Percentiles rank a stretch among this genome's conserved stretches.
Evolutionary conservation across 1,140 invertebrate genomes (phyloP).

Genomic region (Lithobius niger): DNA sequence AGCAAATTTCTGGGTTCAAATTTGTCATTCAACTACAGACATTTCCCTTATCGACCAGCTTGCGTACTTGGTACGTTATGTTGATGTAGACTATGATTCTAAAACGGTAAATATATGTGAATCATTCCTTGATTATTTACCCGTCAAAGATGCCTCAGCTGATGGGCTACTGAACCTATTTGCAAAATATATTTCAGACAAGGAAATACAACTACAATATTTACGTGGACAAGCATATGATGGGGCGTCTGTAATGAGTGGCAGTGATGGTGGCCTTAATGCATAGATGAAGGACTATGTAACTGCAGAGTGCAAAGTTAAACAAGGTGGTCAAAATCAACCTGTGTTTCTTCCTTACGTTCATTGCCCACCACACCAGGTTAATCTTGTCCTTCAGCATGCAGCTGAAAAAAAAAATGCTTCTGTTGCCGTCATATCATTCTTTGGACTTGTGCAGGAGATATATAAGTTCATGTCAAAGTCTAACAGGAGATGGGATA

Average conservation of each 20-base stretch:
- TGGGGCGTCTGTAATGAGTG: neutral
- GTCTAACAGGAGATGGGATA: neutral
- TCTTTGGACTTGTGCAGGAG: neutral
- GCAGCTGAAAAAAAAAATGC: neutral
- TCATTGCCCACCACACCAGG: neutral
- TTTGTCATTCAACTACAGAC: neutral
- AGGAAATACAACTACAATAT: neutral
- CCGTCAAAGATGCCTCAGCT: neutral
- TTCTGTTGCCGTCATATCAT: neutral
- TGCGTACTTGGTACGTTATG: neutral
- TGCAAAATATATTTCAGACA: neutral
- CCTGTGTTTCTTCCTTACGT: neutral
- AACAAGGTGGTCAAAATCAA: no score
- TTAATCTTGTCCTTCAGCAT: neutral
- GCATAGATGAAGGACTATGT: neutral
- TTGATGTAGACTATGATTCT: neutral
- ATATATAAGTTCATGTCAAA: neutral
- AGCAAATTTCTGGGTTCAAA: neutral
- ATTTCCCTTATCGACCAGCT: neutral
- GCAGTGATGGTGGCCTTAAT: neutral
- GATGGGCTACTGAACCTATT: neutral
- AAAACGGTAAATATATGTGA: neutral
- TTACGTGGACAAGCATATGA: neutral
- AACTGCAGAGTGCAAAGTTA: no score
- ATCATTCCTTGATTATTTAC: neutral